Evolutionary conservation across 2,113 vertebrate species (phyloP), one percentile per base, ranked within the genome.

Genomic region (Oreochromis spilurus): DNA sequence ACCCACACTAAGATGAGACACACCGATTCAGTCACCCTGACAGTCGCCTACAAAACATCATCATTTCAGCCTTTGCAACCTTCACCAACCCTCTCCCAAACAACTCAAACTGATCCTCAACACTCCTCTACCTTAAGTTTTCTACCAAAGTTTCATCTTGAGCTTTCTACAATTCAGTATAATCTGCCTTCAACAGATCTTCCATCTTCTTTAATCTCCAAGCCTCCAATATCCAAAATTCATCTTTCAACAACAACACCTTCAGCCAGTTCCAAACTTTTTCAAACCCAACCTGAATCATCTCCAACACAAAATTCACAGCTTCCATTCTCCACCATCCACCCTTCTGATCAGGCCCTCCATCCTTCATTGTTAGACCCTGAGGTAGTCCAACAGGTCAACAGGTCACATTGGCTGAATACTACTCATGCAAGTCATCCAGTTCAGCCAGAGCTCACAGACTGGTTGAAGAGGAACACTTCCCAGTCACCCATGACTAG

Each of bases 401-500:
- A 88, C 43, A 57, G 60, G 31, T 88, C 88, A 4, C 24, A 86
- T 40, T 36, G 70, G 55, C 82, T 67, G 26, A 94, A 95, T 36
- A 48, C 31, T 2, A 96, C 87, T 62, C 85, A 85, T 21, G 1
- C 91, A 92, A 82, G 54, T 87, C 36, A 31, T 21, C 50, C 94
- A 93, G 72, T n/a, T 77, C 79, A 84, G 92, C 70, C 94, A 29
- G 86, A 93, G 50, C 70, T 91, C 7, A 89, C 86, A 50, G 94
- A 96, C 53, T 77, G 84, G 87, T 84, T 88, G 10, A 95, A 93
- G 90, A 96, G 89, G 88, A 97, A 95, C 80, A 96, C 96, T 9
- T 97, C 96, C n/a, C 96, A 96, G 43, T 95, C 95, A 6, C 95
- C 96, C 1, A 96, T 95, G 94, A 96, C 95, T 85, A 95, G 94